phyloP scores from a whole-genome alignment of 2,113 vertebrate genomes.

The Oncorhynchus keta region DNA sequence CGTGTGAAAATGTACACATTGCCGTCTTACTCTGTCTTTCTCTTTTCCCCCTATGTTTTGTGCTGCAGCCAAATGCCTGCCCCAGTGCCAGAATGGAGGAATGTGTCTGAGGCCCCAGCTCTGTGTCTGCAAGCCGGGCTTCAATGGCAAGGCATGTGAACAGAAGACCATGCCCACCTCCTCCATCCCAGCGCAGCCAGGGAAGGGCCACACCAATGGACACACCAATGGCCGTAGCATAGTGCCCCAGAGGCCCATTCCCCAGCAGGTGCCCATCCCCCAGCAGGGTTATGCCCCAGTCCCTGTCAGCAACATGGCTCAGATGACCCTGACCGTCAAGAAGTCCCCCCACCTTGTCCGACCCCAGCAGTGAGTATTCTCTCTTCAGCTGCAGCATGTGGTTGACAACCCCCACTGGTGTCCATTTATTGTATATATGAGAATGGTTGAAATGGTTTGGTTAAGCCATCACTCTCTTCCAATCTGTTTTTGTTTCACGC shows the following conservation, averaged over 20 bases:
- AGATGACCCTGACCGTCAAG: slow-evolving; percentile 91
- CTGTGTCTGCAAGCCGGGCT: slow-evolving; percentile 93
- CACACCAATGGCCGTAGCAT: slow-evolving; percentile 53
- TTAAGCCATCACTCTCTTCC: background rate
- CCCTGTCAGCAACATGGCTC: slow-evolving; percentile 73
- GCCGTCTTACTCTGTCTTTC: slow-evolving; percentile 23
- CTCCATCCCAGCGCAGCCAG: slow-evolving; percentile 61
- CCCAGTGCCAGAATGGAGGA: slow-evolving; percentile 94
- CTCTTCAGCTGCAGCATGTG: background rate
- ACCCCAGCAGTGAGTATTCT: slow-evolving; percentile 87
- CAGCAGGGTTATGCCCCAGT: slow-evolving; percentile 63
- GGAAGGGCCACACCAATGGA: slow-evolving; percentile 71
- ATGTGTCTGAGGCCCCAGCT: slow-evolving; percentile 94
- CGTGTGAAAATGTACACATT: background rate
- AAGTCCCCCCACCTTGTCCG: slow-evolving; percentile 77
- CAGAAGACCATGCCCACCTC: slow-evolving; percentile 73
- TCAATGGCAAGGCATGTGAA: slow-evolving; percentile 88
- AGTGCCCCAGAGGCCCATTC: slow-evolving; percentile 80
- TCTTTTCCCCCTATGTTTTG: slow-evolving; percentile 41
- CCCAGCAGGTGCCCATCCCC: slow-evolving; percentile 73
- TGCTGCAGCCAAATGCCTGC: slow-evolving; percentile 87
- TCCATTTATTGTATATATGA: background rate
- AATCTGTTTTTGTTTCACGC: slow-evolving; percentile 10
- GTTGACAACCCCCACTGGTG: background rate
- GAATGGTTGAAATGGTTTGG: slow-evolving; percentile 2